Percentiles rank a stretch among this genome's conserved stretches.
phyloP scores from a whole-genome alignment of 1,140 invertebrate species.

The Drosophila erecta region DNA sequence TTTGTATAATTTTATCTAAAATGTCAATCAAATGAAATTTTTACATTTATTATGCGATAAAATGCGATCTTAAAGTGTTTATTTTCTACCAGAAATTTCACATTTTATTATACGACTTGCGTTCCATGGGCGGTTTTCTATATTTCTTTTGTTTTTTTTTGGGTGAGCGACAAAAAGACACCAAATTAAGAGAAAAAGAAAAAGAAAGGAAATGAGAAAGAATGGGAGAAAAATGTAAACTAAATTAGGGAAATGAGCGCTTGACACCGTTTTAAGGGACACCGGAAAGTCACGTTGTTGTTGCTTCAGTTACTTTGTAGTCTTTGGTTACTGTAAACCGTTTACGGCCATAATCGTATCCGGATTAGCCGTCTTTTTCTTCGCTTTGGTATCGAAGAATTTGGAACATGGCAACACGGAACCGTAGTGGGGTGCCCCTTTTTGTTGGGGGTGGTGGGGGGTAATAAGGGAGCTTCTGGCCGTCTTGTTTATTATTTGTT shows the following conservation, averaged over 20 bases:
- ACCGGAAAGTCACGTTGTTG: slow-evolving; percentile 64
- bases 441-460: not conserved
- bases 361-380: slow-evolving; percentile 59
- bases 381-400: slow-evolving; percentile 34
- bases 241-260: slow-evolving; percentile 81
- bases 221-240: slow-evolving; percentile 53
- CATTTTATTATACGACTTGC: slow-evolving; percentile 8
- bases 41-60: too few relatives aligned
- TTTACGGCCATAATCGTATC: slow-evolving; percentile 77
- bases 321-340: slow-evolving; percentile 52
- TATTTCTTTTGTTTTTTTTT: slow-evolving; percentile 17
- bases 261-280: slow-evolving; percentile 68
- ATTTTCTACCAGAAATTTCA: not conserved
- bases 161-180: slow-evolving; percentile 22
- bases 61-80: too few relatives aligned
- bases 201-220: slow-evolving; percentile 19
- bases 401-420: slow-evolving; percentile 16
- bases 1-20: not conserved
- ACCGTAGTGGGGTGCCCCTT: not conserved
- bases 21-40: too few relatives aligned
- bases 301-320: slow-evolving; percentile 14
- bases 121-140: slow-evolving; percentile 29
- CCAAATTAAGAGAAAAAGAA: slow-evolving; percentile 32
- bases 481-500: slow-evolving; percentile 22
- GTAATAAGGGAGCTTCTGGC: slow-evolving; percentile 30